Evolutionary conservation across 2,113 vertebrate species (phyloP), one percentile per base, ranked within the genome.

Genomic region (Echinops telfairi): DNA sequence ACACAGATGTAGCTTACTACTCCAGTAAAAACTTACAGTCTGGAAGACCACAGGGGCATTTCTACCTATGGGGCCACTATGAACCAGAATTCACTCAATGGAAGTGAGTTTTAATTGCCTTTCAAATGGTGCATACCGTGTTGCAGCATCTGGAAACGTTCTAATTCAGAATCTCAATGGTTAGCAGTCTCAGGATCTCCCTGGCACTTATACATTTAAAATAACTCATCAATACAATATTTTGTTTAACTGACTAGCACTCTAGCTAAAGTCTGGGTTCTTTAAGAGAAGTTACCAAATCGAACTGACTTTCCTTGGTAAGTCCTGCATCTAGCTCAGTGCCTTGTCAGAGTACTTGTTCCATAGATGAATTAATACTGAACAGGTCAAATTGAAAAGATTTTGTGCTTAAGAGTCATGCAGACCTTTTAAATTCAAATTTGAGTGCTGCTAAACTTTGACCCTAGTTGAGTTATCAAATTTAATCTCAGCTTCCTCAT

Each of bases 331-430:
- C 27, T 1, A 43, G 20, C 8, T 62, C 57, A 3, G 15, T 8
- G 36, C 22, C 17, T 2, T 16, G 20, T 36, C 5, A 0, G 76
- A 38, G 17, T 2, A 3, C 40, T 6, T 2, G 17, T 3, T 10
- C 38, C 0, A 0, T 0, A 47, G 66, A 23, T 0, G 0, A 12
- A 1, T 0, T 2, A 6, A 12, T 1, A 1, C 20, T 1, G 47
- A 31, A 2, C 0, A 6, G 0, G 29, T n/a, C 15, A 7, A 2
- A 23, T 36, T 6, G 0, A 22, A 27, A 12, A 47, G 40, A 58
- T 11, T 40, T 20, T 16, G 0, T 43, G 11, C 14, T 11, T 58
- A 33, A 2, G 25, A 12, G 19, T 11, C 31, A 6, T 20, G 14
- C 60, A 0, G 29, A 6, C 16, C 16, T 19, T 6, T 3, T 36